These are phyloP conservation scores for Myrmecobius fasciatus DNA, from an alignment of 2,113 vertebrate genomes.

Conservation along the genomic window DNA sequence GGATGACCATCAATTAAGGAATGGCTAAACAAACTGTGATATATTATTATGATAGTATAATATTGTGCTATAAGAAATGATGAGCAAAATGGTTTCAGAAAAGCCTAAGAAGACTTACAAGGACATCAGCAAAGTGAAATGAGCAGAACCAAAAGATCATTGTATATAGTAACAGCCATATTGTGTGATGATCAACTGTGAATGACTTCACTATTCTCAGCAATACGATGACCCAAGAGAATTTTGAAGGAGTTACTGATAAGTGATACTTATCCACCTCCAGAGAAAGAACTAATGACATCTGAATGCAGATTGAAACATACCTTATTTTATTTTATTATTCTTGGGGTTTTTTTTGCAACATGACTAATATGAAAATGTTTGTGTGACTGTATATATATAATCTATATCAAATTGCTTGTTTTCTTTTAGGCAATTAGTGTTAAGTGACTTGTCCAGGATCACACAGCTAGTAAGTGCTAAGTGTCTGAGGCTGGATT, in stretches of 20 bases:
- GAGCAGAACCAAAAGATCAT: too few relatives aligned
- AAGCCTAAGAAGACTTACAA: too few relatives aligned
- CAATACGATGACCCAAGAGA: neutral
- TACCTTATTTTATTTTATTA: neutral
- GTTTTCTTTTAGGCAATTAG: too few relatives aligned
- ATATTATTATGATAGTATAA: too few relatives aligned
- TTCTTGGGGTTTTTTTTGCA: neutral
- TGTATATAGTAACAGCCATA: neutral
- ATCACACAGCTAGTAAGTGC: too few relatives aligned
- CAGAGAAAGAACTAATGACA: neutral
- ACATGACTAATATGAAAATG: neutral
- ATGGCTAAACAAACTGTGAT: too few relatives aligned
- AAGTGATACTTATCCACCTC: neutral
- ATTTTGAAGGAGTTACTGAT: neutral
- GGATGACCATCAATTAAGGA: neutral
- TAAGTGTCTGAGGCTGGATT: too few relatives aligned
- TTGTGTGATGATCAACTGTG: neutral
- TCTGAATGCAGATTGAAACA: neutral
- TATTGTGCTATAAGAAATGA: too few relatives aligned
- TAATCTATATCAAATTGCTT: neutral
- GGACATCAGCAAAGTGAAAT: too few relatives aligned
- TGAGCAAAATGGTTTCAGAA: too few relatives aligned
- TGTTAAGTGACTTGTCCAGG: too few relatives aligned
- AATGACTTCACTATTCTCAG: neutral
- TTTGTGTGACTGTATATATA: neutral